phyloP scores from a whole-genome alignment of 2,113 vertebrate species.

The Syngnathoides biaculeatus region DNA sequence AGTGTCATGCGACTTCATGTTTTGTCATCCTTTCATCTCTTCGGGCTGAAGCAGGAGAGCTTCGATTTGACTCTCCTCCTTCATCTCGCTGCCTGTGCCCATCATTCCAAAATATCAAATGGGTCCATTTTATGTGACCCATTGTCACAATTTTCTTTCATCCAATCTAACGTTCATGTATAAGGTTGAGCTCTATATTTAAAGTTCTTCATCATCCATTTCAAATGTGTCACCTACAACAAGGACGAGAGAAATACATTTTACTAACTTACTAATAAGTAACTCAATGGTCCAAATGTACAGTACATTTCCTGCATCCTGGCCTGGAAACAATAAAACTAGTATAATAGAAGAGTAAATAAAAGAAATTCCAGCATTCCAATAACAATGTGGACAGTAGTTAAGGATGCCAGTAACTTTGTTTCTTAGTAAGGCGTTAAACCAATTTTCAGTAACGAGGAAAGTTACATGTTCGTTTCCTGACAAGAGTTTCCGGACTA shows the following conservation, averaged over 20 bases:
- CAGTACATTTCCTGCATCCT: neutral
- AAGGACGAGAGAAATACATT: neutral
- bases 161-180: slow-evolving; percentile 11
- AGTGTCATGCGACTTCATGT: slow-evolving; percentile 35
- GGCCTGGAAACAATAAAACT: neutral
- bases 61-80: slow-evolving; percentile 14
- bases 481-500: no score
- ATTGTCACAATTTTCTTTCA: slow-evolving; percentile 22
- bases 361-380: no score
- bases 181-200: slow-evolving; percentile 7
- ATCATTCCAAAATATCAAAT: slow-evolving; percentile 24
- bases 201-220: slow-evolving; percentile 24
- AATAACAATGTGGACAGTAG: no score
- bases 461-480: no score
- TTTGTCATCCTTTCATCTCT: slow-evolving; percentile 31
- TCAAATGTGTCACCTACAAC: neutral
- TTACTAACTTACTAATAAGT: neutral
- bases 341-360: no score
- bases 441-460: no score
- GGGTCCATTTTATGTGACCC: slow-evolving; percentile 6
- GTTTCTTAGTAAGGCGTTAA: no score
- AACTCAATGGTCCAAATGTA: neutral
- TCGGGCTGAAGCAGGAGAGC: slow-evolving; percentile 38
- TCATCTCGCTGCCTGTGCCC: slow-evolving; percentile 28
- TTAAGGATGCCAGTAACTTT: no score